phyloP scores from a whole-genome alignment of 2,113 vertebrate genomes.

The Tachysurus fulvidraco region DNA sequence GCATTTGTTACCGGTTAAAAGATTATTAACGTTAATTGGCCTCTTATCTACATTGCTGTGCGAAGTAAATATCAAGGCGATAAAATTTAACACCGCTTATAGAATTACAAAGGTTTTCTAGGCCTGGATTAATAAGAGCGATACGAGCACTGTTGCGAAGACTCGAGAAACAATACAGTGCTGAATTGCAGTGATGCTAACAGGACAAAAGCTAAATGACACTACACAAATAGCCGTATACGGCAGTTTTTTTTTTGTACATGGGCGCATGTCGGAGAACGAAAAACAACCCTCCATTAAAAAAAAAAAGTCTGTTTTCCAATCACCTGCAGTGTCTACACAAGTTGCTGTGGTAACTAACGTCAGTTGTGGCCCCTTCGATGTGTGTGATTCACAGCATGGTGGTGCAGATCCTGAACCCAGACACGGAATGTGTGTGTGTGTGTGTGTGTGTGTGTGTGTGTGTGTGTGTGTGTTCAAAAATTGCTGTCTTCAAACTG shows the following conservation, averaged over 20 bases:
- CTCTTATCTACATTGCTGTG: neutral
- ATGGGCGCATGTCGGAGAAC: neutral
- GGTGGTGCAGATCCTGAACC: conserved; percentile 13
- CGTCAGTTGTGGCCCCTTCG: conserved; percentile 10
- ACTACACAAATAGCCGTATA: neutral
- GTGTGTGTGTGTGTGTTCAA: conserved; percentile 29
- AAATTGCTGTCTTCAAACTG: conserved; percentile 33
- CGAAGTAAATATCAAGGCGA: neutral
- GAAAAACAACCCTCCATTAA: neutral
- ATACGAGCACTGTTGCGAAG: neutral
- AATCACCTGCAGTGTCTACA: neutral
- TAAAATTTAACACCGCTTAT: neutral
- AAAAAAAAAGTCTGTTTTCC: neutral
- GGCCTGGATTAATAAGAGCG: neutral
- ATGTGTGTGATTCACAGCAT: conserved; percentile 34
- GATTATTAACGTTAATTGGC: neutral
- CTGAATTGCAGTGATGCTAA: neutral
- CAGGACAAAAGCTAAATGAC: neutral
- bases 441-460: neutral
- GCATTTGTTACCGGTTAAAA: neutral
- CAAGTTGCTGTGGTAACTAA: conserved; percentile 22
- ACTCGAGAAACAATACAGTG: neutral
- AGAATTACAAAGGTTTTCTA: neutral
- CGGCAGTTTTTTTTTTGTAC: neutral
- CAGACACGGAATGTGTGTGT: neutral